Evolutionary conservation across 2,113 vertebrate genomes (phyloP).

Genomic region (Chascanopsetta lugubris): DNA sequence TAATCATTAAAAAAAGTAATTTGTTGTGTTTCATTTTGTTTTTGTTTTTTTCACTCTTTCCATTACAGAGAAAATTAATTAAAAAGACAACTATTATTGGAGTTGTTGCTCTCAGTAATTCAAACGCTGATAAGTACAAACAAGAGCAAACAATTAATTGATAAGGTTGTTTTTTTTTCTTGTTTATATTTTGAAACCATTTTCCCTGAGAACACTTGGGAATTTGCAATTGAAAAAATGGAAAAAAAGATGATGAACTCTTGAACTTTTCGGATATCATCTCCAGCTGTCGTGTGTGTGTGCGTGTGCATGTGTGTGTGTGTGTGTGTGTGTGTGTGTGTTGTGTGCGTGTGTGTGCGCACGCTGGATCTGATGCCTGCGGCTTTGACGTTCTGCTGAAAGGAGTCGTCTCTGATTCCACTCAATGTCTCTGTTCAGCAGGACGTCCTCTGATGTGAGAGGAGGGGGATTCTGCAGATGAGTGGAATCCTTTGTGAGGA

Average conservation of each 20-base stretch:
- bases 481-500: conserved; percentile 47
- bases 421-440: conserved; percentile 51
- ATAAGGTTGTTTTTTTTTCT: not conserved
- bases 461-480: conserved; percentile 44
- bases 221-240: not conserved
- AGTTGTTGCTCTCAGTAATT: not conserved
- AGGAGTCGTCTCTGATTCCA: conserved; percentile 40
- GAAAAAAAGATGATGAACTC: conserved; percentile 4
- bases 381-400: conserved; percentile 53
- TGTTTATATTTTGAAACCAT: not conserved
- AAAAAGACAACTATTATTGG: conserved; percentile 1
- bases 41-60: no score
- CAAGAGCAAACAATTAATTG: conserved; percentile 6
- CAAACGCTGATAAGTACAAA: not conserved
- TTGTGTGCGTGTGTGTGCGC: no score
- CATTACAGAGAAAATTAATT: not conserved
- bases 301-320: no score
- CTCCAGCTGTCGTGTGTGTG: conserved; percentile 17
- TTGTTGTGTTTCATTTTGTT: no score
- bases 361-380: conserved; percentile 31
- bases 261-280: conserved; percentile 23
- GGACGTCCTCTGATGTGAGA: conserved; percentile 45
- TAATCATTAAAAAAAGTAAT: no score
- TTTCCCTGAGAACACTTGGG: not conserved
- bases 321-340: no score